These are phyloP conservation scores for Lipophrys pholis DNA, from an alignment of 2,113 vertebrate genomes.

Conservation along the genomic window DNA sequence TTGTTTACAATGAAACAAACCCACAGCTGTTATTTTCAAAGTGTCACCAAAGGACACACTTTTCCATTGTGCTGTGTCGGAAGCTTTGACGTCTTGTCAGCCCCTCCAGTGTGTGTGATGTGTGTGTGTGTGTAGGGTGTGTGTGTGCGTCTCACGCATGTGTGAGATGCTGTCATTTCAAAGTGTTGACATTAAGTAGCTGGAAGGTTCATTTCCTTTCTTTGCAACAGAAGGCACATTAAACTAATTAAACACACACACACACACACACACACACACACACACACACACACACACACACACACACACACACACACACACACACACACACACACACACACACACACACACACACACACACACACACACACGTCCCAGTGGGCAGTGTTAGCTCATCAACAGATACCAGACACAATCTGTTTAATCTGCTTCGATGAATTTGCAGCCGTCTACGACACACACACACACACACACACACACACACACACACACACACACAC, in stretches of 20 bases:
- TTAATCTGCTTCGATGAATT: conserved; percentile 70
- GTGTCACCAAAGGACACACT: too few species aligned
- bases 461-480: conserved; percentile 23
- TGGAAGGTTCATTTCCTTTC: conserved; percentile 62
- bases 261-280: conserved; percentile 34
- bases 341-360: conserved; percentile 44
- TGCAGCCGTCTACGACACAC: conserved; percentile 51
- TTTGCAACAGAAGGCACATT: conserved; percentile 68
- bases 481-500: conserved; percentile 35
- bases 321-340: conserved; percentile 44
- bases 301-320: conserved; percentile 43
- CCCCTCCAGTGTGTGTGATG: conserved; percentile 44
- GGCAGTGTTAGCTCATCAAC: conserved; percentile 71
- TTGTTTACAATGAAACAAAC: too few species aligned
- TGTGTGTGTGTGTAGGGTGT: conserved; percentile 46
- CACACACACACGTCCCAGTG: conserved; percentile 36
- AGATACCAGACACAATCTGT: conserved; percentile 69
- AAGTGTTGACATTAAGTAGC: conserved; percentile 63
- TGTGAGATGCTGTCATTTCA: conserved; percentile 27
- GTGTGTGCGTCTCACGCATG: conserved; percentile 27
- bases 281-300: conserved; percentile 42
- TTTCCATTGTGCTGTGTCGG: conserved; percentile 32
- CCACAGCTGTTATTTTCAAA: too few species aligned
- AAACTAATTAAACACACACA: conserved; percentile 36
- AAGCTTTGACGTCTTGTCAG: conserved; percentile 52